Evolutionary conservation across 2,113 vertebrate species (phyloP), one percentile per base, ranked within the genome.

Genomic region (Gadus macrocephalus): DNA sequence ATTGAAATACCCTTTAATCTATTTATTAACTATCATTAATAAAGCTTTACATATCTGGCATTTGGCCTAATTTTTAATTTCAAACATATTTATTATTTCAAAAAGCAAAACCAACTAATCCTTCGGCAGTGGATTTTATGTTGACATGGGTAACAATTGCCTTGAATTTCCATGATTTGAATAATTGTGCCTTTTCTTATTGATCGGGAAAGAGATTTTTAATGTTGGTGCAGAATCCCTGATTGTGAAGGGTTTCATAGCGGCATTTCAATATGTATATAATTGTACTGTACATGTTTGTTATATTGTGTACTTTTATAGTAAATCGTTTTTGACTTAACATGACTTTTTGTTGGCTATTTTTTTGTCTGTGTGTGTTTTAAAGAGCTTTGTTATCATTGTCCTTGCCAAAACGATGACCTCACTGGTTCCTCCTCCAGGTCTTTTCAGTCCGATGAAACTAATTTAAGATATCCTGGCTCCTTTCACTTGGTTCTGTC

Each of bases 401-500:
- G 49, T 22, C 8, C 0, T 12, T 78, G 81, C 77, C 80, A 80
- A 71, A 73, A 61, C 15, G 12, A 71, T 81, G 67, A 84, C 70
- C 67, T 85, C 83, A 81, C 49, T 3, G 2, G 58, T 67, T 68
- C 55, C 63, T 70, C 69, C 59, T 66, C 69, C 71, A 70, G 71
- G 64, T 20, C 1, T 4, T 15, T 42, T 72, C 73, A 71, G 31
- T 76, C 42, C 42, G 1, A 12, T 11, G 42, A 49, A 49, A 49
- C 42, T 49, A 49, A 49, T 49, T 49, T 49, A 49, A 49, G 42
- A 12, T 49, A 49, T 49, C 42, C 42, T 49, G 42, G 42, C 42
- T 49, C 42, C 42, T 49, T 49, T 49, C 42, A 9, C 42, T 49
- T 49, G 42, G 42, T 49, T 49, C 42, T 49, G 42, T 49, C 42